These are phyloP conservation scores for Sceloporus undulatus DNA, from an alignment of 2,113 vertebrate genomes.

Conservation along the genomic window DNA sequence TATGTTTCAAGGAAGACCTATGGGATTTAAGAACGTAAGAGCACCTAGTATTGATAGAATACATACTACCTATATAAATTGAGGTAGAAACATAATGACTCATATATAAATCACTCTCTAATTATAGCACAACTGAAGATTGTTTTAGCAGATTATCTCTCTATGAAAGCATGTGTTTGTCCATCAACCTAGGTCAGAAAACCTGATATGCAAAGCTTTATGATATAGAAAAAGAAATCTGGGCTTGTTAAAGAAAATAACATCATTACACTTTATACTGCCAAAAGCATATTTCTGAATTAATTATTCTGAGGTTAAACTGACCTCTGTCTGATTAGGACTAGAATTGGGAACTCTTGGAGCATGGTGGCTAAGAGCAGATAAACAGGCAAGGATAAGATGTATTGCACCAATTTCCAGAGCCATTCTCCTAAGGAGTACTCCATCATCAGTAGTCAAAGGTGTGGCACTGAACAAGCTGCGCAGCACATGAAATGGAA, in stretches of 20 bases:
- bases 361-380: constrained; percentile 96
- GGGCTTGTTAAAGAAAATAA: neutral
- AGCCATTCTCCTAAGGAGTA: constrained; percentile 94
- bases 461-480: constrained; percentile 93
- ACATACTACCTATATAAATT: neutral
- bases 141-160: neutral
- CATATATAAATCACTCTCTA: neutral
- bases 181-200: neutral
- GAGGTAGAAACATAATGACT: neutral
- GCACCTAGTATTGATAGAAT: no score
- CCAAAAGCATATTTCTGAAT: neutral
- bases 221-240: neutral
- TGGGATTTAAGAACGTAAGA: neutral
- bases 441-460: constrained; percentile 94
- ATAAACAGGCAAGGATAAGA: constrained; percentile 97
- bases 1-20: constrained; percentile 8
- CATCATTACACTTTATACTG: neutral
- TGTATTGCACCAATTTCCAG: constrained; percentile 97
- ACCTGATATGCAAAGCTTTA: neutral
- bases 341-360: constrained; percentile 90
- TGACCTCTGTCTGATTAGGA: constrained; percentile 90
- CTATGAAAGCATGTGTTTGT: neutral
- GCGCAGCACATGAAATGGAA: constrained; percentile 95
- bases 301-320: constrained; percentile 26
- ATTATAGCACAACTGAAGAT: neutral